Conservation (phyloP, 2,888 invertebrate species). For the Platycheirus albimanus region DNA sequence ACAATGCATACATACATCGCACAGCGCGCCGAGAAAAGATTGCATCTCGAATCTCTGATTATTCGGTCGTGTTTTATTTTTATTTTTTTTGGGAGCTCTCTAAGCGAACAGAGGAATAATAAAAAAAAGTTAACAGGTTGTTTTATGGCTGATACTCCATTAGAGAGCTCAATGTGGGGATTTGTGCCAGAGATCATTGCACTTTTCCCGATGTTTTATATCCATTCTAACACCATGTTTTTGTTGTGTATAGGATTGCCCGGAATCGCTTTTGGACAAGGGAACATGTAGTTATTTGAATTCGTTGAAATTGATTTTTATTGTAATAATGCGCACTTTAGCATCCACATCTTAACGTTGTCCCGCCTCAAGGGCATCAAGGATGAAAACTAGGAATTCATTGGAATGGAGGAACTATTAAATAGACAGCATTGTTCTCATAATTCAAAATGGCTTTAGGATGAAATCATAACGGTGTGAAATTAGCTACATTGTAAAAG, state of each 20-base stretch:
- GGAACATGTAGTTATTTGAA: neutral
- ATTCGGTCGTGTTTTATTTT: constrained; percentile 25
- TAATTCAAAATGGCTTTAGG: neutral
- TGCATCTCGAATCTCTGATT: constrained; percentile 67
- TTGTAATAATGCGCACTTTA: neutral
- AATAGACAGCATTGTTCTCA: too few species aligned
- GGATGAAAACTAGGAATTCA: too few species aligned
- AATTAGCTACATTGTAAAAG: neutral
- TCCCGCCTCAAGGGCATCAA: too few species aligned
- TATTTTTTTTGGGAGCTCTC: neutral
- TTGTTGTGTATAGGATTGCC: neutral
- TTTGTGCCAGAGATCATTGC: constrained; percentile 55
- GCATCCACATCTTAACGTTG: too few species aligned
- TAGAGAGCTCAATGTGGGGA: constrained; percentile 23
- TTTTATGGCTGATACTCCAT: constrained; percentile 49
- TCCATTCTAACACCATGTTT: neutral
- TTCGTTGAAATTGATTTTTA: neutral
- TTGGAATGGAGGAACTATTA: too few species aligned
- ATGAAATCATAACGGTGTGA: neutral
- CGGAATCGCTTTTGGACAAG: neutral
- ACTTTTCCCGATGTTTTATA: constrained; percentile 30
- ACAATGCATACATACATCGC: constrained; percentile 40
- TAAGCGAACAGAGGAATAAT: constrained; percentile 14
- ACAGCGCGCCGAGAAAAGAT: constrained; percentile 47
- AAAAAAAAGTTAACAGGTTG: constrained; percentile 54